phyloP scores from a whole-genome alignment of 2,113 vertebrate species.

The Phyllopteryx taeniolatus region DNA sequence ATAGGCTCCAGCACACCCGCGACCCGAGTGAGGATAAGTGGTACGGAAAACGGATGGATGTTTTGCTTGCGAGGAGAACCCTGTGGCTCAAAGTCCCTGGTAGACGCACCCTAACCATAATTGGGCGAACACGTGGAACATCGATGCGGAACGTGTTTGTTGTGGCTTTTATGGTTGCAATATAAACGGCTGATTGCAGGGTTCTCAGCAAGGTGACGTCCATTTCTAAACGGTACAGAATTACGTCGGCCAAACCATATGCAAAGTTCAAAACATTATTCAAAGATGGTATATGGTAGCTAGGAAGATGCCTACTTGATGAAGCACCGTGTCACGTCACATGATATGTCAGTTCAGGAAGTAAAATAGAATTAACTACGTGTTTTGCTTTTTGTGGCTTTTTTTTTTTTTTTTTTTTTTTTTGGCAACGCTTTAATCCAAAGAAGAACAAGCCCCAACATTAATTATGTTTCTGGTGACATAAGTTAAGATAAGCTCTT shows the following conservation, averaged over 20 bases:
- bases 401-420: no score
- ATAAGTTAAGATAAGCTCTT: no score
- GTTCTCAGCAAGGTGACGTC: not conserved
- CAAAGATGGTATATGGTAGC: not conserved
- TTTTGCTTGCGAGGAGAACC: constrained; percentile 20
- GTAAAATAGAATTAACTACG: no score
- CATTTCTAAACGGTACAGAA: not conserved
- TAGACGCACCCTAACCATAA: constrained; percentile 15
- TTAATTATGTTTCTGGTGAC: no score
- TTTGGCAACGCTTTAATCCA: not conserved
- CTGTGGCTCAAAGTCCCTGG: constrained; percentile 29
- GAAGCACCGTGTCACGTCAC: no score
- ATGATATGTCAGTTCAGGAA: no score
- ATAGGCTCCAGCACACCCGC: no score
- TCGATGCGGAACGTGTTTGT: not conserved
- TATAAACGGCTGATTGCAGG: constrained; percentile 1
- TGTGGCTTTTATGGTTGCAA: not conserved
- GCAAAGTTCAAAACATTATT: not conserved
- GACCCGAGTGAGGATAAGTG: no score
- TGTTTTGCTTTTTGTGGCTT: not conserved
- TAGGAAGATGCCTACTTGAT: not conserved
- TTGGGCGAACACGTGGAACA: not conserved
- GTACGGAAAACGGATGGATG: not conserved
- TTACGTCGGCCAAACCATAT: not conserved
- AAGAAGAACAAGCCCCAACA: not conserved